These are phyloP conservation scores for Sarcophaga caerulescens DNA, from an alignment of 2,888 invertebrate genomes.

Conservation along the genomic window DNA sequence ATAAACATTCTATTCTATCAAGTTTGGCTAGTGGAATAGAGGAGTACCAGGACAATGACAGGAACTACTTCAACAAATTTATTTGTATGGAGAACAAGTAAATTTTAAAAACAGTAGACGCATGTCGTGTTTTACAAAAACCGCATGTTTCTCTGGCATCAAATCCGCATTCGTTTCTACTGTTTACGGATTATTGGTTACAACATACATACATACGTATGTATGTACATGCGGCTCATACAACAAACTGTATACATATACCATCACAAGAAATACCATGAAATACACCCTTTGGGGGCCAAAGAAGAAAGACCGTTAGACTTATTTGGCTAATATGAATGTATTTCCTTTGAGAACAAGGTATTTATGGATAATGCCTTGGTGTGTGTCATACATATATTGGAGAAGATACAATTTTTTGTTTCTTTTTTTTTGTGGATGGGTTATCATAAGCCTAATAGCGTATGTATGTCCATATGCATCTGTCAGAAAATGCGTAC, in stretches of 20 bases:
- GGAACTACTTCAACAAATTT: constrained; percentile 54
- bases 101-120: constrained; percentile 62
- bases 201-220: constrained; percentile 31
- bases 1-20: constrained; percentile 50
- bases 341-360: neutral
- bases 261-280: neutral
- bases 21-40: constrained; percentile 6
- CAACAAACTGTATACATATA: neutral
- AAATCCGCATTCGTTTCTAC: constrained; percentile 64
- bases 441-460: neutral
- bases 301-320: neutral
- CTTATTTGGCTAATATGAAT: constrained; percentile 14
- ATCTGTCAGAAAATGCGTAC: constrained; percentile 22
- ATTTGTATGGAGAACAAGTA: constrained; percentile 59
- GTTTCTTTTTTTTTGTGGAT: neutral
- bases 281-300: neutral
- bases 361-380: constrained; percentile 1
- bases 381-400: neutral
- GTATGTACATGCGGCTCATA: neutral
- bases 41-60: constrained; percentile 33
- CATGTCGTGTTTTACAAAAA: constrained; percentile 65
- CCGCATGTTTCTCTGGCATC: constrained; percentile 64
- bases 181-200: constrained; percentile 66
- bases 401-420: neutral
- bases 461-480: neutral